phyloP scores from a whole-genome alignment of 2,113 vertebrate genomes.

The Chaetura pelagica region DNA sequence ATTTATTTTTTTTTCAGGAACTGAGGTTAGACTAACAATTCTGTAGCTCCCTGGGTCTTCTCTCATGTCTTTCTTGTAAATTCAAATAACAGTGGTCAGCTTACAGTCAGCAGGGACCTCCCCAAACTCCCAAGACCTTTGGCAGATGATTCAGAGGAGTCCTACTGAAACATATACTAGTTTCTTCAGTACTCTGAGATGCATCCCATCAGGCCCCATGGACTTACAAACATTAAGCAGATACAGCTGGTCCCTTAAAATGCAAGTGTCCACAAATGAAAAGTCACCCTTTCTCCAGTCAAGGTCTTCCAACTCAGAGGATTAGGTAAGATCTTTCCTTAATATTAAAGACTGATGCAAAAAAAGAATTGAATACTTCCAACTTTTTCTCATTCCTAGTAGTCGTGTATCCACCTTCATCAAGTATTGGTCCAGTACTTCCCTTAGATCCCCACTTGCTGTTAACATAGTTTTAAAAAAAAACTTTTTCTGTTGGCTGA shows the following conservation, averaged over 20 bases:
- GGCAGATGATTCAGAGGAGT: too few species aligned
- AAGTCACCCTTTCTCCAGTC: background rate
- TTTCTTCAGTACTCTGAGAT: background rate
- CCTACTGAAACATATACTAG: background rate
- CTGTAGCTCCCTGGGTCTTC: too few species aligned
- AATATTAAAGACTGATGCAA: background rate
- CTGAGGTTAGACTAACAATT: too few species aligned
- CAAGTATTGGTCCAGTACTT: background rate
- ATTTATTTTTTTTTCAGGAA: too few species aligned
- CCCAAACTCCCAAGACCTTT: background rate
- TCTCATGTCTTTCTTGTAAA: too few species aligned
- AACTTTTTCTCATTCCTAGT: background rate
- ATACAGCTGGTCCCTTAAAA: background rate
- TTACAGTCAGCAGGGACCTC: background rate
- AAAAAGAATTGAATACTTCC: background rate
- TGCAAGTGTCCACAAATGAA: background rate
- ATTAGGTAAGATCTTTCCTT: background rate
- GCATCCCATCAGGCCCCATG: background rate
- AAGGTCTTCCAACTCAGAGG: background rate
- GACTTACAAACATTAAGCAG: background rate
- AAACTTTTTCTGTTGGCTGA: background rate
- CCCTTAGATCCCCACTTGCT: background rate
- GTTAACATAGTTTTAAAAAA: background rate
- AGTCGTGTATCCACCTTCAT: background rate
- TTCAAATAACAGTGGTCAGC: background rate